A percentile compares a stretch with the other conserved stretches of the same genome.
Evolutionary conservation across 2,113 vertebrate genomes (phyloP).

Genomic region (Campylorhamphus procurvoides): DNA sequence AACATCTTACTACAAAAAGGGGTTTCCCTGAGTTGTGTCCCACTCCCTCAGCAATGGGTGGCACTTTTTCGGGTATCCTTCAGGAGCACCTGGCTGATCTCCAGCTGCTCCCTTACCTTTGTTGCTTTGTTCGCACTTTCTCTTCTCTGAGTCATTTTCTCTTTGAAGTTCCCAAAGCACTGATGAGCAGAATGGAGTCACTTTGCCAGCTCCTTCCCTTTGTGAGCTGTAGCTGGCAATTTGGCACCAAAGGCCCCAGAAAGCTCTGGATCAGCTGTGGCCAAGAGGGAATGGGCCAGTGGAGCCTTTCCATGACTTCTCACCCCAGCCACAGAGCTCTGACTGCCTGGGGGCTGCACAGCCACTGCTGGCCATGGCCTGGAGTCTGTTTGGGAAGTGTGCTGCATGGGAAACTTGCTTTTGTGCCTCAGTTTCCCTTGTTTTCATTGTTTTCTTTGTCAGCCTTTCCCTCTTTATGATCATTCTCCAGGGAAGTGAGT

Average conservation of each 20-base stretch:
- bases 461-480: background rate
- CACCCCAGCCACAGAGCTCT: accelerated
- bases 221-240: background rate
- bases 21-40: background rate
- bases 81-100: background rate
- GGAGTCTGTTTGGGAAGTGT: background rate
- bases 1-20: background rate
- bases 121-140: background rate
- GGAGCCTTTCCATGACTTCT: background rate
- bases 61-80: background rate
- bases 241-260: background rate
- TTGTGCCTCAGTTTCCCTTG: background rate
- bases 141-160: background rate
- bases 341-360: background rate
- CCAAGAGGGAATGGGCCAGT: accelerated
- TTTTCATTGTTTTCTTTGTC: background rate
- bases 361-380: background rate
- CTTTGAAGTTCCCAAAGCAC: background rate
- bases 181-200: background rate
- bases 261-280: background rate
- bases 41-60: background rate
- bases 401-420: background rate
- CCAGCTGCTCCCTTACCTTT: conserved; percentile 1
- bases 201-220: background rate
- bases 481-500: background rate